Evolutionary conservation across 2,113 vertebrate genomes (phyloP).

Genomic region (Bubo blakistoni): DNA sequence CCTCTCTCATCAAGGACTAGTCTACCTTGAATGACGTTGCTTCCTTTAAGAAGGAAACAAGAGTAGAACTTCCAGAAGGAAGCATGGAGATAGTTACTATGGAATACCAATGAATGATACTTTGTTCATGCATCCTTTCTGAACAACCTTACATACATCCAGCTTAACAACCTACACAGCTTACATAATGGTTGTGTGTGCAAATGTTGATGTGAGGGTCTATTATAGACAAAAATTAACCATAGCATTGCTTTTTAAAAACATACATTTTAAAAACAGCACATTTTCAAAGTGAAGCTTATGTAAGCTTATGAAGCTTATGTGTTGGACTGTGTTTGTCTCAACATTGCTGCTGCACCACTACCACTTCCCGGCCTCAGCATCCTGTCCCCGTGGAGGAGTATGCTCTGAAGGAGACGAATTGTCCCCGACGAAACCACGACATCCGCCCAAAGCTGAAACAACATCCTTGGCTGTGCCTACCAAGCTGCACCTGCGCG

Average conservation of each 20-base stretch:
- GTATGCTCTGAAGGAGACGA: too few relatives aligned
- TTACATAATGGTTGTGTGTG: not conserved
- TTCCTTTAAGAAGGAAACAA: not conserved
- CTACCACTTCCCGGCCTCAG: too few relatives aligned
- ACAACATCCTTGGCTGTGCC: too few relatives aligned
- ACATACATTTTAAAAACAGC: not conserved
- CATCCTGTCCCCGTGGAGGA: too few relatives aligned
- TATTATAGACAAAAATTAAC: not conserved
- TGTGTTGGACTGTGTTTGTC: too few relatives aligned
- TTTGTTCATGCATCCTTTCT: not conserved
- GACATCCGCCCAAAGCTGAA: too few relatives aligned
- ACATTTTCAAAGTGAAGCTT: not conserved
- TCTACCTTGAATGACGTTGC: not conserved
- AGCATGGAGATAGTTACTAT: not conserved
- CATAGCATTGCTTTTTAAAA: not conserved
- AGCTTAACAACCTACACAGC: not conserved
- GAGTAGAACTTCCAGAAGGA: not conserved
- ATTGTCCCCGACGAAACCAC: too few relatives aligned
- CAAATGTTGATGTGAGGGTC: not conserved
- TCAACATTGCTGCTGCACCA: too few relatives aligned
- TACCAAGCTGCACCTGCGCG: too few relatives aligned
- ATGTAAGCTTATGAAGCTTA: too few relatives aligned
- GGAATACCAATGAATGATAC: not conserved
- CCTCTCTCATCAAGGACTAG: not conserved
- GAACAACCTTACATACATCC: not conserved